Evolutionary conservation across 2,888 invertebrate genomes (phyloP), one percentile per base, ranked within the genome.

Genomic region (Muschampia plurimacula): DNA sequence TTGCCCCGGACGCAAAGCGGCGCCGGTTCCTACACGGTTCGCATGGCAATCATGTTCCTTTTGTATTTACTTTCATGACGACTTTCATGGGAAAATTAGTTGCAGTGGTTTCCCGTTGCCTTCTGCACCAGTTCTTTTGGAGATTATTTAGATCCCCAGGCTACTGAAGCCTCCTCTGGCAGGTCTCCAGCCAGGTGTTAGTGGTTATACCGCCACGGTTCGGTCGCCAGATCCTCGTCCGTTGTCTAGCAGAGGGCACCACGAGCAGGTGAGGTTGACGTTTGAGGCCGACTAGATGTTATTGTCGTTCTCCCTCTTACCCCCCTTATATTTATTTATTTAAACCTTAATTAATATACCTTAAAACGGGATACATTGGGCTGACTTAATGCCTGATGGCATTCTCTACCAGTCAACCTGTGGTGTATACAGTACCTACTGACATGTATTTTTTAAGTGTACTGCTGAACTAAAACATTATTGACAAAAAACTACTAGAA

Each of bases 1-100:
- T n/a, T 49, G 49, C 49, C 49, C 49, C 49, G 49, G 49, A 49
- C n/a, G 49, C 49, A 49, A n/a, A 49, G n/a, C 49, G 49, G 49
- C 49, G 49, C 49, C 49, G 49, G 49, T 49, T 49, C 49, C 49
- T 49, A 49, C n/a, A n/a, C 49, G 49, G 49, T 49, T 49, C 49
- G 49, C 49, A 49, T 49, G 49, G 49, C 7, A 7, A n/a, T n/a
- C 13, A 5, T 49, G 4, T 49, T 5, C 4, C n/a, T 13, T 49
- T n/a, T 49, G n/a, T 1, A n/a, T 49, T n/a, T 49, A 49, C 49
- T 15, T 15, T 0, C 52, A 52, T 52, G 22, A 55, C 8, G 52
- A 55, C 52, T 55, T 55, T 55, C 52, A 22, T 55, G 52, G 52
- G 52, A 55, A 13, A 2, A 22, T 52, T 41, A 22, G 52, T 22